These are phyloP conservation scores for Sebastiscus tertius DNA, from an alignment of 2,797 vertebrate species.

Conservation along the genomic window DNA sequence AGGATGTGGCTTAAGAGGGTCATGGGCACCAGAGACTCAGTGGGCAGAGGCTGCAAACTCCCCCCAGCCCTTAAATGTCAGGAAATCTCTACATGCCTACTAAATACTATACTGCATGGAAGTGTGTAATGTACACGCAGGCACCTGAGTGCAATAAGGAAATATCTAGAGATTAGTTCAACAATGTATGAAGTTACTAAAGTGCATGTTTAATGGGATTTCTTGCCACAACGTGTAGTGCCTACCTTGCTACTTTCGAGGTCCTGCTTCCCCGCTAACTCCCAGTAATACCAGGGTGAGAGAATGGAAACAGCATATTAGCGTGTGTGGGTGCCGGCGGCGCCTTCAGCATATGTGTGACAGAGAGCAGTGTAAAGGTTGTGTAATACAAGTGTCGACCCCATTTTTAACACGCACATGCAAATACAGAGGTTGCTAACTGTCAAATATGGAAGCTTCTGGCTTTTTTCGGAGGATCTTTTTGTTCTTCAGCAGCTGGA, in stretches of 20 bases:
- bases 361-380: not conserved
- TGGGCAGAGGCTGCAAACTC: constrained; percentile 14
- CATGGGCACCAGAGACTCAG: constrained; percentile 39
- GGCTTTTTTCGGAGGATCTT: not conserved
- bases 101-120: constrained; percentile 2
- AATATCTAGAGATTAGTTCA: constrained; percentile 10
- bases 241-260: not conserved
- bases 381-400: not conserved
- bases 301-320: constrained; percentile 64
- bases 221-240: not conserved
- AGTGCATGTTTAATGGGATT: constrained; percentile 26
- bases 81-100: constrained; percentile 48
- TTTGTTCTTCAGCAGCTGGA: not conserved
- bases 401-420: constrained; percentile 33
- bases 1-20: constrained; percentile 66
- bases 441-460: constrained; percentile 6
- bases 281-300: constrained; percentile 55
- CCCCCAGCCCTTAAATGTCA: constrained; percentile 14
- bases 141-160: constrained; percentile 41
- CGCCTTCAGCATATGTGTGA: constrained; percentile 12
- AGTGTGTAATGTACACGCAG: constrained; percentile 8
- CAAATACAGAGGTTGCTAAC: not conserved
- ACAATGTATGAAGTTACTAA: not conserved
- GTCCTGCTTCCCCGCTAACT: constrained; percentile 3
- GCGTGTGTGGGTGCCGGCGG: constrained; percentile 19